Percentiles rank a stretch among this genome's conserved stretches.
Evolutionary conservation across 1,140 invertebrate species (phyloP).

Genomic region (Nautilus pompilius): DNA sequence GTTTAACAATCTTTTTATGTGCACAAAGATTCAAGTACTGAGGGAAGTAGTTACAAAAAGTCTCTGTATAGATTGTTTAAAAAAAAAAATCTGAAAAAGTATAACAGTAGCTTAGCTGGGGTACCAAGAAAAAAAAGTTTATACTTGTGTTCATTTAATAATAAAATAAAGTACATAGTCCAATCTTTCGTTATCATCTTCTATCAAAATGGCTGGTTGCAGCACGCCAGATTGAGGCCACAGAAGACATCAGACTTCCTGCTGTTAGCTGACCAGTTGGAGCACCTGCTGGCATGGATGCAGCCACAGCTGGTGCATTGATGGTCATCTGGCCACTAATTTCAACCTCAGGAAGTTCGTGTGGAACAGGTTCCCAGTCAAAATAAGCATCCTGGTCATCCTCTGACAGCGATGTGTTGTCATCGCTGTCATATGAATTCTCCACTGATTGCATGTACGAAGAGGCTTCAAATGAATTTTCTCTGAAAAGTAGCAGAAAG

Average conservation of each 20-base stretch:
- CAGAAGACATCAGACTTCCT: slow-evolving; percentile 26
- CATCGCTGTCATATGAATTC: slow-evolving; percentile 43
- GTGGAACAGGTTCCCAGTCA: slow-evolving; percentile 29
- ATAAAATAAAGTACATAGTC: no score
- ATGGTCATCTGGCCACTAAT: neutral
- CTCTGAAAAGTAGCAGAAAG: slow-evolving; percentile 45
- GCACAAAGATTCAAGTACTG: no score
- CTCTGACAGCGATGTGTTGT: slow-evolving; percentile 9
- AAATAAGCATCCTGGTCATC: slow-evolving; percentile 14
- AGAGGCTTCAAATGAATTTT: slow-evolving; percentile 63
- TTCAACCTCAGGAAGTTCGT: slow-evolving; percentile 9
- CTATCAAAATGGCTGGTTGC: slow-evolving; percentile 14
- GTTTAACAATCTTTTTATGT: no score
- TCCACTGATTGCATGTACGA: slow-evolving; percentile 60
- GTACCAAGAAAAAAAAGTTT: no score
- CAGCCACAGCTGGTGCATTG: slow-evolving; percentile 9
- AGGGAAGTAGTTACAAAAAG: no score
- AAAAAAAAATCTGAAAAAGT: no score
- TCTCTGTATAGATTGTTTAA: no score
- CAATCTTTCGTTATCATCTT: no score
- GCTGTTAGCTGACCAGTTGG: slow-evolving; percentile 16
- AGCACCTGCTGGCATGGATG: slow-evolving; percentile 10
- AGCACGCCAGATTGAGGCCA: slow-evolving; percentile 33
- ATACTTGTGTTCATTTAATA: no score
- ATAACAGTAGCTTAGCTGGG: no score